These are phyloP conservation scores for Trimorus sp. DNA, from an alignment of 2,888 invertebrate species.

Conservation along the genomic window DNA sequence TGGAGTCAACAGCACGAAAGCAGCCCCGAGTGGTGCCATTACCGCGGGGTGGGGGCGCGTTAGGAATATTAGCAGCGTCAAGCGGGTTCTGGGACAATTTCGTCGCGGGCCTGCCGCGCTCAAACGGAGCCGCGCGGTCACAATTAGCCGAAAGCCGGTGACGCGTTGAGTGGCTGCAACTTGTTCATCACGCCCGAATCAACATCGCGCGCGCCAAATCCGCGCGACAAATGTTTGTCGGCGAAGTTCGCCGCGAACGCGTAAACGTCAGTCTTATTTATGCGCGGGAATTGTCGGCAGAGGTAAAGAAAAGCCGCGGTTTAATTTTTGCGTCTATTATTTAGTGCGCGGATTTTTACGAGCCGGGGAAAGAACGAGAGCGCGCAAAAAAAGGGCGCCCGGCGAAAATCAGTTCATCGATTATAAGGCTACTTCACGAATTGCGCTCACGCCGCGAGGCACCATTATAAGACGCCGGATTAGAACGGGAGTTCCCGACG, in stretches of 20 bases:
- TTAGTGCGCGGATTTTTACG: no score
- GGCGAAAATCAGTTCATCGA: slow-evolving; percentile 63
- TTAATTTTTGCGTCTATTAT: slow-evolving; percentile 15
- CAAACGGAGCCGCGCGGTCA: slow-evolving; percentile 66
- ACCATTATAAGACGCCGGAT: slow-evolving; percentile 57
- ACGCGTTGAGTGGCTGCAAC: slow-evolving; percentile 69
- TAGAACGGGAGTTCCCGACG: slow-evolving; percentile 51
- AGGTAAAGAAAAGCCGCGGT: slow-evolving; percentile 12
- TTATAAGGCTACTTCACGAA: slow-evolving; percentile 62
- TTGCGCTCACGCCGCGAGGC: slow-evolving; percentile 57
- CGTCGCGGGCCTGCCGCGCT: slow-evolving; percentile 12
- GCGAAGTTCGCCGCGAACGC: slow-evolving; percentile 31
- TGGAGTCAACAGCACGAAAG: slow-evolving; percentile 71
- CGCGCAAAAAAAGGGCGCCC: slow-evolving; percentile 29
- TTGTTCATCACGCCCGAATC: slow-evolving; percentile 73
- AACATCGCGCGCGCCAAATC: slow-evolving; percentile 68
- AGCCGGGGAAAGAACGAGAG: no score
- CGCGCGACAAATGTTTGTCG: slow-evolving; percentile 54
- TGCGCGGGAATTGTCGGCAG: slow-evolving; percentile 6
- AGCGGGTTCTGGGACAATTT: slow-evolving; percentile 39
- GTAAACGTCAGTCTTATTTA: slow-evolving; percentile 32
- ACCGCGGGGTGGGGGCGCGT: slow-evolving; percentile 23
- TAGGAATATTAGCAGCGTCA: slow-evolving; percentile 32
- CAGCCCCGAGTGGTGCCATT: slow-evolving; percentile 55
- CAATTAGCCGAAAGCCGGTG: slow-evolving; percentile 71